These are phyloP conservation scores for Stramonita haemastoma DNA, from an alignment of 2,888 invertebrate genomes.

Conservation along the genomic window DNA sequence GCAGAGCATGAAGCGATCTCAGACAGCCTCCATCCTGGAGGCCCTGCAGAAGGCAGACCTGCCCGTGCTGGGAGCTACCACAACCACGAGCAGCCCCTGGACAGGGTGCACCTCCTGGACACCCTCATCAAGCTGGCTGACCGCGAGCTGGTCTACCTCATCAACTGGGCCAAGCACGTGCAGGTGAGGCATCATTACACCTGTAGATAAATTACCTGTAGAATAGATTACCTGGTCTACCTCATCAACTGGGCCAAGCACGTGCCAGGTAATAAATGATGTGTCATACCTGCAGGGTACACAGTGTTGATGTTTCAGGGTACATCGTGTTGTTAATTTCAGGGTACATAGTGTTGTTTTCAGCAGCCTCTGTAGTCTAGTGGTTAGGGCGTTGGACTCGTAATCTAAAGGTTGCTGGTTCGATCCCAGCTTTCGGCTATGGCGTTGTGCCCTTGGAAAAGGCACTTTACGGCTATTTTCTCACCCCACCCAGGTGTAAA, in stretches of 20 bases:
- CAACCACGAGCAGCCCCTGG: conserved; percentile 67
- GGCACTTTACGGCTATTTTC: too few relatives aligned
- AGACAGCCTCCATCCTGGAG: conserved; percentile 63
- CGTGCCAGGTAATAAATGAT: conserved; percentile 74
- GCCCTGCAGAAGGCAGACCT: conserved; percentile 70
- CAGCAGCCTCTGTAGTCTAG: too few relatives aligned
- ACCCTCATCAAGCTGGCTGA: conserved; percentile 72
- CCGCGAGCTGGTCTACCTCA: conserved; percentile 71
- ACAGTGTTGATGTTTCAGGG: too few relatives aligned
- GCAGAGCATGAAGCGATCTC: conserved; percentile 63
- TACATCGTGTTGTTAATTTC: too few relatives aligned
- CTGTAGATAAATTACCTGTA: too few relatives aligned
- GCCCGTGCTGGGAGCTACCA: conserved; percentile 68
- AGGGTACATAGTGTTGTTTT: too few relatives aligned
- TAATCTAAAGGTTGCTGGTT: too few relatives aligned
- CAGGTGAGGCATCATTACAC: conserved; percentile 58
- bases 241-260: conserved; percentile 75
- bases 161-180: conserved; percentile 75
- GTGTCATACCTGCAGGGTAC: too few relatives aligned
- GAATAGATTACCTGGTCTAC: conserved; percentile 69
- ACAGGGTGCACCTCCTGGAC: conserved; percentile 67
- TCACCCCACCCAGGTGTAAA: too few relatives aligned
- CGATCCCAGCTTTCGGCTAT: too few relatives aligned
- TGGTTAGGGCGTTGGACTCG: too few relatives aligned
- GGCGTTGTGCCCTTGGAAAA: too few relatives aligned